phyloP scores from a whole-genome alignment of 2,113 vertebrate species.

The Actinemys pallida region DNA sequence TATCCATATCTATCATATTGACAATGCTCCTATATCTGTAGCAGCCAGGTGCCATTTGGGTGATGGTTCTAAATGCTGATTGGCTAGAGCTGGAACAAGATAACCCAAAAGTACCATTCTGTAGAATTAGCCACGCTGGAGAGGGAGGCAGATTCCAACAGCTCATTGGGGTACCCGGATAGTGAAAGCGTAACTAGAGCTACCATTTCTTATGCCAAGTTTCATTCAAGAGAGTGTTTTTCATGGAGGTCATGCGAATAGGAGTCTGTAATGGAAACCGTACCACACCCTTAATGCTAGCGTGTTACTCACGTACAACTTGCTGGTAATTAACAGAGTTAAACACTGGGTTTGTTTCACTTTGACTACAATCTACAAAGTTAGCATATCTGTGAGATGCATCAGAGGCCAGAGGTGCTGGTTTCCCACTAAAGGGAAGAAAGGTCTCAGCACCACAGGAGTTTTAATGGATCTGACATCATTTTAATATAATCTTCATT shows the following conservation, averaged over 20 bases:
- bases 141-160: background rate
- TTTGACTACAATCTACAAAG: constrained; percentile 37
- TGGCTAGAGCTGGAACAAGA: accelerated
- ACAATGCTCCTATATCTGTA: accelerated
- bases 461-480: accelerated
- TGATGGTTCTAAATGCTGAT: accelerated
- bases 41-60: background rate
- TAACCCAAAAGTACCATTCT: accelerated
- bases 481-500: background rate
- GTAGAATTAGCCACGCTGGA: background rate
- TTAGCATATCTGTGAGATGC: constrained; percentile 13
- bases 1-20: accelerated
- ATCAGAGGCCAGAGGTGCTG: constrained; percentile 25
- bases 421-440: background rate
- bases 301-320: constrained; percentile 73
- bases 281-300: constrained; percentile 73
- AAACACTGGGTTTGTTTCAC: constrained; percentile 71
- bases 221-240: constrained; percentile 60
- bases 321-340: constrained; percentile 67
- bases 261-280: constrained; percentile 66
- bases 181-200: background rate
- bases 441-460: constrained; percentile 2
- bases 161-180: constrained; percentile 19
- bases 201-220: constrained; percentile 1
- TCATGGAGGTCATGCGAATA: constrained; percentile 44